Base-by-base conservation (phyloP, 1,140 invertebrate genomes). In the Apis dorsata region DNA sequence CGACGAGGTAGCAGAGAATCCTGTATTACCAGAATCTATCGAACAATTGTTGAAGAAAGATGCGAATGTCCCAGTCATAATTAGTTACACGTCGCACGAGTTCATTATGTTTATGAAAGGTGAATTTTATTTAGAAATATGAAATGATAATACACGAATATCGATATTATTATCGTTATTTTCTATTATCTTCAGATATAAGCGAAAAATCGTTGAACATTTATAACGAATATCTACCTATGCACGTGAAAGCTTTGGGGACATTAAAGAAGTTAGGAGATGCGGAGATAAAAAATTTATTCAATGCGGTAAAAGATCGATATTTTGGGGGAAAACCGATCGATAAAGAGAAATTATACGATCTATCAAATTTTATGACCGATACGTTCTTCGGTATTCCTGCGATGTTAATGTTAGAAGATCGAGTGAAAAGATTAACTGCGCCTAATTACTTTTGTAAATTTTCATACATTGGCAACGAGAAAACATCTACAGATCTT, bases 381-480 rank as follows among this genome's bases (percentile, higher is more conserved):
- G 95, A 95, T 84, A 71, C 91, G 94, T 95, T 78, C 65, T 88
- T 13, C 86, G 92, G 70, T 91, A 90, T 34, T 89, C 91, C 75
- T 89, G 94, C 59, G 91, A 93, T 80, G 91, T 93, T 60, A 81
- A 90, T 17, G n/a, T 9, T 62, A 15, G 86, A 94, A 74, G 88
- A 93, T 9, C 94, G 95, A 24, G 84, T 92, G 89, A 91, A 44
- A 76, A 85, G 70, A 85, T 79, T 3, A 57, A 80, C 7, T 76
- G 86, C 44, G 34, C 91, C 94, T 0, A 91, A 93, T 5, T 95
- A 94, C 79, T 89, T 94, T 71, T 95, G 95, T 80, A 88, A 89
- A 86, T 95, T 95, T 89, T 91, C 93, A 34, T 94, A 93, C 53
- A 89, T 77, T 7, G 80, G 80, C 1, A 77, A n/a, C 8, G 44